Base-by-base conservation (phyloP, 2,888 invertebrate species). In the Rhodophaea formosa region DNA sequence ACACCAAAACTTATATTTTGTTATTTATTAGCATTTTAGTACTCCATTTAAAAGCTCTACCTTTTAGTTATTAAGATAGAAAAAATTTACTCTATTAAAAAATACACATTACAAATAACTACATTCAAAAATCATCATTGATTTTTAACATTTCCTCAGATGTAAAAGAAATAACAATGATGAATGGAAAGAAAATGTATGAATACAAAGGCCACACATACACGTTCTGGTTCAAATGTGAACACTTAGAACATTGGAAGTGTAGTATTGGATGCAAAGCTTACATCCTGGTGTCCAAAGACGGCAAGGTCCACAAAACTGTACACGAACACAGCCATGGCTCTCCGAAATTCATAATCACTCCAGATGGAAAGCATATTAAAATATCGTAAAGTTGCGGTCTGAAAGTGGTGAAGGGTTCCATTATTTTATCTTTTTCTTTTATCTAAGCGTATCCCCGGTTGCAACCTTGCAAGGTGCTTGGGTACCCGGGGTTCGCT, bases 241-340 rank as follows among this genome's bases (percentile, higher is more conserved):
- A 45, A 45, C 8, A 16, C 44, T 15, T 39, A 12, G 39, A 39
- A 12, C 12, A 39, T 12, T 39, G 39, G 39, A 39, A 12, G 5
- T 39, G 39, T 12, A 39, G 12, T n/a, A 6, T 3, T 3, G 23
- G 62, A 0, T 75, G 75, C 53, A 71, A 69, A 23, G 68, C 73
- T 0, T 61, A 59, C 35, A 61, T 76, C 29, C 39, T 61, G 7
- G 54, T 72, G 0, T 60, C 67, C 0, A n/a, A 46, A 0, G 57
- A 60, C 0, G 67, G 67, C 1, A 14, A 56, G 0, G n/a, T 71
- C 0, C 0, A 62, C 0, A 54, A 58, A 49, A 55, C 56, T 3
- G 44, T 8, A 0, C 64, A 65, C 0, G 16, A 59, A 0, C 76
- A 75, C 51, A 57, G 39, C 6, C 75, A 75, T 42, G 45, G 56